Base-by-base conservation (phyloP, 2,797 vertebrate genomes). In the Enteromius unitaeniatus region DNA sequence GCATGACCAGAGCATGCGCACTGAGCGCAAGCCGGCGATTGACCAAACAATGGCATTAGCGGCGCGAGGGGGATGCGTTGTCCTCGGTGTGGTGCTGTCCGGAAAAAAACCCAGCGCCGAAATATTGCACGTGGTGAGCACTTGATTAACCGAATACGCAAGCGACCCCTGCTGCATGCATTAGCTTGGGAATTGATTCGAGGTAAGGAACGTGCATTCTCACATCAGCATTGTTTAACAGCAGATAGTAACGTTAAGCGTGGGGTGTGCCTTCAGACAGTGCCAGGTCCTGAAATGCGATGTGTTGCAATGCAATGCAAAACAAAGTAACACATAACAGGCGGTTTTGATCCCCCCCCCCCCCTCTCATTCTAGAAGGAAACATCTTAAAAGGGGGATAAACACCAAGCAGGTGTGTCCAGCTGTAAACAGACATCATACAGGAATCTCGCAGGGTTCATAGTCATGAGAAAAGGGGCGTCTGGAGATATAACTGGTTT, bases 151-250 rank as follows among this genome's bases (percentile, higher is more conserved):
- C 7, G 9, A 37, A 73, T 15, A 67, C 31, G 3, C 31, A 17
- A 68, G 9, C 64, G 23, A 78, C 49, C 6, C 21, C 23, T 45
- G 2, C 10, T 45, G 3, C 37, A 31, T 17, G 37, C 75, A 3
- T 78, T 67, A 42, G 42, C 26, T 9, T 7, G 8, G 45, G 9
- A 1, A 26, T 60, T 69, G 4, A 31, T 60, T 8, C 1, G 23
- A 78, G 82, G 82, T 83, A 83, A 70, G 82, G 19, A 40, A n/a
- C 28, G 58, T 40, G 42, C 17, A 60, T 81, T 62, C 45, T 73
- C 23, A 62, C 68, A 49, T 73, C 8, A 34, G 21, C 28, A 40
- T 82, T 26, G 31, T 51, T 14, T 51, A 3, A 26, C 28, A 21
- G 49, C 31, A 53, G 42, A 73, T 49, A 31, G 42, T 37, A 34